A percentile compares a stretch with the other conserved stretches of the same genome.
Evolutionary conservation across 1,140 invertebrate genomes (phyloP).

Genomic region (Sinella curviseta): DNA sequence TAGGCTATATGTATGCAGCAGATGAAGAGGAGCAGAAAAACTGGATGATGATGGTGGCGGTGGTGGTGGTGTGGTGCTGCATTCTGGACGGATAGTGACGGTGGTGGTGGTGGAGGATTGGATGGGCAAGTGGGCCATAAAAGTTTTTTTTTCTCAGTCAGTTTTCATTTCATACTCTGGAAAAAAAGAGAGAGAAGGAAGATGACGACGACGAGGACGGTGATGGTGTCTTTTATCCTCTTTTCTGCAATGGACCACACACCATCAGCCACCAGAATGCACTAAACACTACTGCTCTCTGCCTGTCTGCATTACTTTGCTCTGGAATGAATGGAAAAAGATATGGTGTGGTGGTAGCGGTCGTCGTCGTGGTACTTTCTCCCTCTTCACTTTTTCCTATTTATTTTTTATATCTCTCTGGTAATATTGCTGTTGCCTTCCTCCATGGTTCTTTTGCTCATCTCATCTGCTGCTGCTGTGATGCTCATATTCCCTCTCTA

Average conservation of each 20-base stretch:
- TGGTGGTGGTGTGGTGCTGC: background rate
- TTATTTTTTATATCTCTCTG: background rate
- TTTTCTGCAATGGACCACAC: background rate
- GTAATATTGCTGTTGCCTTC: background rate
- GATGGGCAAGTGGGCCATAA: constrained; percentile 3
- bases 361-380: too few species aligned
- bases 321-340: background rate
- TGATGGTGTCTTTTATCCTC: too few species aligned
- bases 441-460: background rate
- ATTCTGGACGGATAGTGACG: background rate
- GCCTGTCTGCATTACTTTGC: too few species aligned
- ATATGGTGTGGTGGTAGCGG: too few species aligned
- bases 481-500: background rate
- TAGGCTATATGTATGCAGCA: constrained; percentile 8
- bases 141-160: background rate
- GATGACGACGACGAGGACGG: too few species aligned
- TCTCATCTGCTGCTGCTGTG: constrained; percentile 45
- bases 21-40: background rate
- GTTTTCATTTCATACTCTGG: background rate
- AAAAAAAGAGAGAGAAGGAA: background rate
- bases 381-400: background rate
- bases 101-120: background rate
- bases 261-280: background rate
- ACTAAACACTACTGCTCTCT: too few species aligned
- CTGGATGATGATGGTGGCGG: too few species aligned